Evolutionary conservation across 2,113 vertebrate species (phyloP), one percentile per base, ranked within the genome.

Genomic region (Antennarius striatus): DNA sequence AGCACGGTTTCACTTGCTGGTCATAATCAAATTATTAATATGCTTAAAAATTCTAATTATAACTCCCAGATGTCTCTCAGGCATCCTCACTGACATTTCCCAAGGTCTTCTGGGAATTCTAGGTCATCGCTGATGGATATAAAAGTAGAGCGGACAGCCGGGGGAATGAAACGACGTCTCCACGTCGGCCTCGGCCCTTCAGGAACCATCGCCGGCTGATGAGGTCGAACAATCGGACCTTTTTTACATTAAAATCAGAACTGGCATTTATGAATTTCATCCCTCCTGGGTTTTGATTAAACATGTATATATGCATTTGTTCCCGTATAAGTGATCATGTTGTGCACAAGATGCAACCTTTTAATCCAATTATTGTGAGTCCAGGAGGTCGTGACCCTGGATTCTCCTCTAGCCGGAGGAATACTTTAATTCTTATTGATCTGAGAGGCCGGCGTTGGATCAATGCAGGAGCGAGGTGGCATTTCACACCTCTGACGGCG

Each of bases 391-490:
- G 1, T 42, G 56, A 58, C 28, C 71, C 11, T 32, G 59, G 56
- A 36, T 64, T 59, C 17, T 54, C 8, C 56, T 32, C 10, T 42
- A 16, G 71, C 71, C 63, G 40, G 16, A 42, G 71, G 71, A 48
- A 59, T 47, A 36, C 32, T 54, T 72, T 50, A 15, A 39, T 47
- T 54, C 48, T 40, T 13, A 73, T 65, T 48, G 55, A 73, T 73
- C 63, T 14, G 50, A 58, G 61, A 53, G 48, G 29, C 47, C 28
- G 5, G 39, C 16, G 40, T 29, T 58, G 53, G 29, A 64, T 72
- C 61, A 28, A 40, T 73, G 62, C 14, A 48, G 49, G 49, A 60
- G 42, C 32, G 12, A 53, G 49, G 16, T 73, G 71, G 49, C 71
- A 65, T 73, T 73, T 73, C 14, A 53, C 39, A 50, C 17, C 39